These are phyloP conservation scores for Crotophaga sulcirostris DNA, from an alignment of 2,113 vertebrate genomes.

Conservation along the genomic window DNA sequence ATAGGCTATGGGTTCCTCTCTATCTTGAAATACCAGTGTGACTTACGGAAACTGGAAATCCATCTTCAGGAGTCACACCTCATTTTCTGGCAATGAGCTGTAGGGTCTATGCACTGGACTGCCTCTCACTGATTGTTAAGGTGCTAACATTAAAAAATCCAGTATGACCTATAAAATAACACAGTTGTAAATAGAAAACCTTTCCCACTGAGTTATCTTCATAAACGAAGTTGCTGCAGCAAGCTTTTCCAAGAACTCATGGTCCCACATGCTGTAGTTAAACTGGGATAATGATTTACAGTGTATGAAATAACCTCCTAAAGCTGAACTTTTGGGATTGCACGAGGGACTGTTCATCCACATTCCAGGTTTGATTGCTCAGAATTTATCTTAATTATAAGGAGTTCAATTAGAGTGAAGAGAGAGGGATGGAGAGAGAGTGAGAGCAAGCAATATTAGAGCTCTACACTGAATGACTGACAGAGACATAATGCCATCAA, in stretches of 20 bases:
- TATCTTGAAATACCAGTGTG: constrained; percentile 28
- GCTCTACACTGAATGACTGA: not conserved
- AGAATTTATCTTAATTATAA: constrained; percentile 62
- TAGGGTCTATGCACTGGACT: not conserved
- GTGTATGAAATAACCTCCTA: constrained; percentile 52
- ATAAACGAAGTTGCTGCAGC: constrained; percentile 19
- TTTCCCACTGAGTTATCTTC: constrained; percentile 49
- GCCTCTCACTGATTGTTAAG: constrained; percentile 45
- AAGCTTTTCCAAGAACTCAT: constrained; percentile 24
- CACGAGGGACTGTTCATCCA: constrained; percentile 62
- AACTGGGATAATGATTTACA: constrained; percentile 62
- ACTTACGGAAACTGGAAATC: constrained; percentile 11
- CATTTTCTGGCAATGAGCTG: constrained; percentile 60
- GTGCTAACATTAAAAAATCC: constrained; percentile 17
- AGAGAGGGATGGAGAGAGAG: constrained; percentile 13
- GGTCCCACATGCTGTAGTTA: constrained; percentile 12
- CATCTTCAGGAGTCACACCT: constrained; percentile 43
- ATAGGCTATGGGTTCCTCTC: not conserved
- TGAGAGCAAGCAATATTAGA: not conserved
- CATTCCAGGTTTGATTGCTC: constrained; percentile 65
- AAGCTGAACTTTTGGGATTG: constrained; percentile 66
- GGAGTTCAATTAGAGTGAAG: constrained; percentile 43
- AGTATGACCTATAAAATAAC: not conserved
- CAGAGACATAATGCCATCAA: constrained; percentile 32
- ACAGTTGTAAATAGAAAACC: not conserved